Conservation (phyloP, 2,113 vertebrate species). For the Cettia cetti region DNA sequence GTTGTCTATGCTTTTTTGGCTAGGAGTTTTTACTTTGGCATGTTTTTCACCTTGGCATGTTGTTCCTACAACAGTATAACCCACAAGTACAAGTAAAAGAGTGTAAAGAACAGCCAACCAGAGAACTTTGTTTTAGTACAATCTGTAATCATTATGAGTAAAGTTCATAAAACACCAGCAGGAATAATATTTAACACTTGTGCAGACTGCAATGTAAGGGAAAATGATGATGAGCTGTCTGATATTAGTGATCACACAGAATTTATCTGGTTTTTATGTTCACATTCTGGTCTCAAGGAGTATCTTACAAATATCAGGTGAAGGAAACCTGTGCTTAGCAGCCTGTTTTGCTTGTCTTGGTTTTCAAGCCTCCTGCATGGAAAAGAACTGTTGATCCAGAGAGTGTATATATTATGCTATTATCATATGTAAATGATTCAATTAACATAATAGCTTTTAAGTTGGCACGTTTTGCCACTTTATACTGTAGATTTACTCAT, state of each 20-base stretch:
- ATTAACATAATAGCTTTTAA: background rate
- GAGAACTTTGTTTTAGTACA: background rate
- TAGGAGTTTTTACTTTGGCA: background rate
- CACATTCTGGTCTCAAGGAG: background rate
- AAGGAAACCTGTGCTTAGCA: background rate
- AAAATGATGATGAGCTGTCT: background rate
- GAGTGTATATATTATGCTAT: background rate
- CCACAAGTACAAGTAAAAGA: background rate
- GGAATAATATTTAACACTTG: background rate
- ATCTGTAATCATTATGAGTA: background rate
- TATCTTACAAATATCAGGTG: background rate
- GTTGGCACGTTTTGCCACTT: background rate
- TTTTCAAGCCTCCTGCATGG: background rate
- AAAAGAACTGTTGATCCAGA: background rate
- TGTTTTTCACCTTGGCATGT: background rate
- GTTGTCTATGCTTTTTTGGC: background rate
- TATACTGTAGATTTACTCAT: background rate
- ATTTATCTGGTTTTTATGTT: conserved; percentile 22
- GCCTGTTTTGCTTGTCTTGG: background rate
- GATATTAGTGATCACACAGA: background rate
- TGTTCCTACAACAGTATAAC: background rate
- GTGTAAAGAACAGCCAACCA: background rate
- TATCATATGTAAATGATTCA: background rate
- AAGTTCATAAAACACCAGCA: background rate
- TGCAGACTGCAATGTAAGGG: background rate